Evolutionary conservation across 2,113 vertebrate genomes (phyloP).

Genomic region (Pungitius pungitius): DNA sequence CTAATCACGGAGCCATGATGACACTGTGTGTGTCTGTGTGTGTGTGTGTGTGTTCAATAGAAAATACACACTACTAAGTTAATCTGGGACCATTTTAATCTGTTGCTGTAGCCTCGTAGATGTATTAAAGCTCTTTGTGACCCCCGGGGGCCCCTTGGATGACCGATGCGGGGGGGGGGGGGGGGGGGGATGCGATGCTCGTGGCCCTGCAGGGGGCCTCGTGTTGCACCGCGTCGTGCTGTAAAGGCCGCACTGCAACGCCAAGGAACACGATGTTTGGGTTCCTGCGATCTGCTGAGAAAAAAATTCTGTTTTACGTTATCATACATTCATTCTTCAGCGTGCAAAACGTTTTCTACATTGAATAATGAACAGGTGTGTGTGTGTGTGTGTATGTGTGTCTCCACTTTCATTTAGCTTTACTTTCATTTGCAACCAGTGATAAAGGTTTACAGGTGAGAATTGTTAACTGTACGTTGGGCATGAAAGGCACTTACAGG

Average conservation of each 20-base stretch:
- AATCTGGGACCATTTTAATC: not conserved
- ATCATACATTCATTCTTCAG: no score
- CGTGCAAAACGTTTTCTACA: not conserved
- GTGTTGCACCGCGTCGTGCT: no score
- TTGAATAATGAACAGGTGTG: not conserved
- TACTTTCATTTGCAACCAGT: not conserved
- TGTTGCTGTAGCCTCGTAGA: no score
- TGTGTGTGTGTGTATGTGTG: conserved; percentile 2
- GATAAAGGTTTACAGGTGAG: not conserved
- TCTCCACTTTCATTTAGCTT: not conserved
- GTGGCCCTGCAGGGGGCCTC: no score
- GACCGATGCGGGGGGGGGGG: no score
- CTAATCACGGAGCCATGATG: rapidly evolving
- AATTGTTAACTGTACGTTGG: not conserved
- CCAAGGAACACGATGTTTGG: no score
- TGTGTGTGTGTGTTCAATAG: not conserved
- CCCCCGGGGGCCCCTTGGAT: no score
- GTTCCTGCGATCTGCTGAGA: no score
- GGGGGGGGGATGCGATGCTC: no score
- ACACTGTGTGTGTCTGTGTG: not conserved
- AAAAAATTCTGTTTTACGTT: no score
- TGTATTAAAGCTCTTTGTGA: not conserved
- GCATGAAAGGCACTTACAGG: rapidly evolving
- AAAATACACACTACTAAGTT: not conserved
- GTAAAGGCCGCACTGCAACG: no score